Conservation (phyloP, 2,113 vertebrate species). For the Ceyx margarethae region DNA sequence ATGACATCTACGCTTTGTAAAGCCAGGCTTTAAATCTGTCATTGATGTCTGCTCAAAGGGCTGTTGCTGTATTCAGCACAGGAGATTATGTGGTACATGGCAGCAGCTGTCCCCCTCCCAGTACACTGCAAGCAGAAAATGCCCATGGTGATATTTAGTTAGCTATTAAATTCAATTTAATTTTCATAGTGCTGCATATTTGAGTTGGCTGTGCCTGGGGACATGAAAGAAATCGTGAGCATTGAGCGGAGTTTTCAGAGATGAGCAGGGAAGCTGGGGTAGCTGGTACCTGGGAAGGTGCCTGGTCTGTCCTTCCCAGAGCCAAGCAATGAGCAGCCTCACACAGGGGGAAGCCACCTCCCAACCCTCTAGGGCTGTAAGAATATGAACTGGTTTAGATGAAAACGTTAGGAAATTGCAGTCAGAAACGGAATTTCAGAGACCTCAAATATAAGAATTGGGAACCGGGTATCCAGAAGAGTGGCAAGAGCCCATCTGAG, state of each 20-base stretch:
- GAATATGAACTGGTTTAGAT: not conserved
- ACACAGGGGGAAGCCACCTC: not conserved
- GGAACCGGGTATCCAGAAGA: not conserved
- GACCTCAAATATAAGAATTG: not conserved
- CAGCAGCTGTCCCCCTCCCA: not conserved
- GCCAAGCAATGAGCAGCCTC: not conserved
- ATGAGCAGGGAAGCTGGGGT: not conserved
- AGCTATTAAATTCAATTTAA: slow-evolving; percentile 47
- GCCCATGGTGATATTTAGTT: slow-evolving; percentile 39
- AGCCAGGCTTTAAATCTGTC: not conserved
- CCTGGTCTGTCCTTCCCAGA: not conserved
- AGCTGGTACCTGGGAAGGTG: not conserved
- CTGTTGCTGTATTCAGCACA: not conserved
- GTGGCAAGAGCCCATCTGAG: not conserved
- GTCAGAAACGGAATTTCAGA: not conserved
- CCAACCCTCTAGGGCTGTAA: not conserved
- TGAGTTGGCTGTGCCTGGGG: not conserved
- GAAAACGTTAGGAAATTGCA: not conserved
- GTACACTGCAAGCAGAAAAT: not conserved
- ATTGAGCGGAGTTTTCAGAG: not conserved
- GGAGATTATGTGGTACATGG: not conserved
- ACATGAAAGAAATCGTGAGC: not conserved
- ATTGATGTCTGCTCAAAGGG: not conserved
- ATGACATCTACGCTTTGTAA: not conserved
- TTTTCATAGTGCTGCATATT: slow-evolving; percentile 19